Base-by-base conservation (phyloP, 2,797 vertebrate genomes). In the Xerus rutilus region DNA sequence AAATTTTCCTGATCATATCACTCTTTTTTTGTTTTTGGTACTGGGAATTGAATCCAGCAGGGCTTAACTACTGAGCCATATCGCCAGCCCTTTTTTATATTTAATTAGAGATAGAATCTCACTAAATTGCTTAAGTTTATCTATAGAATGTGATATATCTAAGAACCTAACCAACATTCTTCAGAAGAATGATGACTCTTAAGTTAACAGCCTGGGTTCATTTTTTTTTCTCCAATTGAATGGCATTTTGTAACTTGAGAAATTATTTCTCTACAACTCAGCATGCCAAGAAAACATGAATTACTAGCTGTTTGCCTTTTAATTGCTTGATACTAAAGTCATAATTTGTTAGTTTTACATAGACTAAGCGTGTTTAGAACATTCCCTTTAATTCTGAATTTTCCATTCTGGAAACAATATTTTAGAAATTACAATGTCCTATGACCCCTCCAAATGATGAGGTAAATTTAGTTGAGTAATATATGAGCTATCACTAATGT, bases 331-430 rank as follows among this genome's bases (percentile, higher is more conserved):
- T 39, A 67, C 52, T 74, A 92, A 79, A 47, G 35, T 43, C 32
- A 72, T 30, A 21, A 91, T 52, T 82, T 92, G 47, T 72, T 39
- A 84, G 32, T 32, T 94, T 78, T 39, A 54, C 78, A 92, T 67
- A 23, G 5, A 28, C 12, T 72, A 30, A 59, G 43, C 2, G 20
- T 47, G 32, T 83, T 65, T 88, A 78, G 15, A 77, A 70, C 2
- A 76, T 70, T 83, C 52, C 7, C 25, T 49, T 70, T 70, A 69
- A 76, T 87, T 88, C 17, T 74, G 3, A 88, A 83, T 59, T 73
- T 72, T 84, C 14, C 43, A 70, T 88, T 67, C 54, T 91, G 28
- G 13, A 73, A 72, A 77, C 49, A 91, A 15, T 62, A 45, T 52
- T 21, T 85, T 85, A 62, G 72, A 74, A 78, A 49, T 49, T 13